Base-by-base conservation (phyloP, 2,113 vertebrate species). In the Carassius carassius region DNA sequence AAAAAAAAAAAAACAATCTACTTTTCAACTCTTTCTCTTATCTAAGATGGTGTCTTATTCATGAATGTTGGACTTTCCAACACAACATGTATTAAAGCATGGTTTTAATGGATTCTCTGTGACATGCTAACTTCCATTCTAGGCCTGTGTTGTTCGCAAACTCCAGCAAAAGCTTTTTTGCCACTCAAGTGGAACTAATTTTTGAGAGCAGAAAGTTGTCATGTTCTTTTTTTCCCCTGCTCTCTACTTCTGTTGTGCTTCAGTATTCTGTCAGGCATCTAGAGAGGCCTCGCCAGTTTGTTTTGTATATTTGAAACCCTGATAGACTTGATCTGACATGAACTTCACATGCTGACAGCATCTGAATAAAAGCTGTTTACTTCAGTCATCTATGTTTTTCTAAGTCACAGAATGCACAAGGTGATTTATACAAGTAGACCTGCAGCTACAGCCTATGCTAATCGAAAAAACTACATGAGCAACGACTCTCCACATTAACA, bases 141-240 rank as follows among this genome's bases (percentile, higher is more conserved):
- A 74, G 32, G 54, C 17, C 37, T 3, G 35, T 73, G 77, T 49
- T 74, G 54, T 74, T 85, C 60, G 8, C 76, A 54, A 76, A 81
- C 70, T 72, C 76, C 5, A 79, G 63, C 83, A 58, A 65, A 85
- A 65, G 63, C 76, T 78, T 70, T 70, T 60, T 60, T 23, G 19
- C 21, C 44, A 67, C 29, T 86, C 63, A 65, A 2, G 69, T 56
- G 78, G 69, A 85, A 81, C 72, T 51, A 81, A 81, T 86, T 86
- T 86, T 32, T 67, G 70, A 81, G 70, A 81, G 84, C 70, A 81
- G 60, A 81, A 76, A 11, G 70, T 75, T 81, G 78, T 86, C 41
- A 54, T 72, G 77, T 75, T 63, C 23, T 54, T 80, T 35, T 84
- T n/a, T 51, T 2, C 2, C 41, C 2, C 41, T 37, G 16, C 58